phyloP scores from a whole-genome alignment of 2,888 invertebrate species.

The Apotomis betuletana region DNA sequence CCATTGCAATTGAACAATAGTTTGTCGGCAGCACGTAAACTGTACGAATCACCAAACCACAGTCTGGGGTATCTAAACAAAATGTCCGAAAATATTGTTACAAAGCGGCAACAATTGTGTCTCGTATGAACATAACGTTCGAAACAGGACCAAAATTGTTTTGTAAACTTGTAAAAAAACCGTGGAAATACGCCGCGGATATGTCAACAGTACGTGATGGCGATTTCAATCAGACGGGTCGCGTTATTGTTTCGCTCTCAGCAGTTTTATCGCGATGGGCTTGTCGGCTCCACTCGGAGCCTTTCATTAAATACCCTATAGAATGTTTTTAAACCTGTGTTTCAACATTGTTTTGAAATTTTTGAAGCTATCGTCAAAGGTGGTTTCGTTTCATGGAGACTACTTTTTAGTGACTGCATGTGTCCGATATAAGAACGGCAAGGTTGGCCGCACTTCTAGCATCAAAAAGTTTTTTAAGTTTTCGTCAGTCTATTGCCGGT shows the following conservation, averaged over 20 bases:
- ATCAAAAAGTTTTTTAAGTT: too few species aligned
- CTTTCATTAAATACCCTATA: neutral
- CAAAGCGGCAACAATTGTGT: neutral
- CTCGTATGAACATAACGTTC: neutral
- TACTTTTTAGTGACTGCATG: too few species aligned
- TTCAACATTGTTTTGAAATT: too few species aligned
- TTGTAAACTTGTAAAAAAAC: constrained; percentile 34
- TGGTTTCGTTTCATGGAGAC: too few species aligned
- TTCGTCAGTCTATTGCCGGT: too few species aligned
- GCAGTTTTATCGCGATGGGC: constrained; percentile 60
- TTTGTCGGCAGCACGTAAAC: too few species aligned
- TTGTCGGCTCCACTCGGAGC: constrained; percentile 13
- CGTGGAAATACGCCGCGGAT: constrained; percentile 47
- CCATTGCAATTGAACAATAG: too few species aligned
- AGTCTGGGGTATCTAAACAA: neutral
- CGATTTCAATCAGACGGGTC: constrained; percentile 62
- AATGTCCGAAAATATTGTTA: neutral
- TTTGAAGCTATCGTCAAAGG: too few species aligned
- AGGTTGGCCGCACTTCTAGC: too few species aligned
- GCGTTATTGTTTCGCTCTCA: constrained; percentile 42
- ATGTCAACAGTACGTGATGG: constrained; percentile 69
- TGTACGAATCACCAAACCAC: too few species aligned
- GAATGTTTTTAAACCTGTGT: too few species aligned
- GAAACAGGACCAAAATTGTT: constrained; percentile 30
- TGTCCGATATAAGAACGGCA: too few species aligned